Evolutionary conservation across 2,797 vertebrate genomes (phyloP).

Genomic region (Hypotaenidia philippensis): DNA sequence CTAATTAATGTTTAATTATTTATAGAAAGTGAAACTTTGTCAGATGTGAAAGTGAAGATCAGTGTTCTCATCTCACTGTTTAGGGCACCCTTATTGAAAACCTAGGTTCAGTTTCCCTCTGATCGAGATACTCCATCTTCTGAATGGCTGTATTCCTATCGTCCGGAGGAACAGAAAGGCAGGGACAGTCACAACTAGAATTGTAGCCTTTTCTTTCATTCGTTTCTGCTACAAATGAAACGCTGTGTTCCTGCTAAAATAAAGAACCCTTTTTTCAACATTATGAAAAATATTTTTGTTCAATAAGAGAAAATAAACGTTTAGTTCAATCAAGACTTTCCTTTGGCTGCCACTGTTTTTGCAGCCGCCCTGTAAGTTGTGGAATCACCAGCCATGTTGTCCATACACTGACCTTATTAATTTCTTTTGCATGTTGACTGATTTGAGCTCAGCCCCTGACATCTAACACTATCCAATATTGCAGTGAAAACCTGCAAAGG

Average conservation of each 20-base stretch:
- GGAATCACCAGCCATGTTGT: background rate
- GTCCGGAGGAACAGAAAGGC: background rate
- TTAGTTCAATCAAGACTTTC: background rate
- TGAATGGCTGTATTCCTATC: background rate
- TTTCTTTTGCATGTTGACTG: background rate
- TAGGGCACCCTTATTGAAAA: background rate
- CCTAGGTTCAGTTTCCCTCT: background rate
- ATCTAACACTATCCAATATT: constrained; percentile 51
- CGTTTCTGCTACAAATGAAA: background rate
- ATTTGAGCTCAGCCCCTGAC: background rate
- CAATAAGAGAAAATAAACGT: background rate
- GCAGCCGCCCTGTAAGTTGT: background rate
- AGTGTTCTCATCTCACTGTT: background rate
- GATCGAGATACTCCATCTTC: background rate
- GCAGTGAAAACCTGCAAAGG: constrained; percentile 86
- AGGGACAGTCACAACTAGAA: background rate
- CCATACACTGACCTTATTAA: fast-evolving
- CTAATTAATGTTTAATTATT: background rate
- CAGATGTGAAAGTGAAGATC: background rate
- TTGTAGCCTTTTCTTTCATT: background rate
- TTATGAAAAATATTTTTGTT: background rate
- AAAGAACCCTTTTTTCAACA: background rate
- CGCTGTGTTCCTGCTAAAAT: background rate
- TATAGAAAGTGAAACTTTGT: background rate
- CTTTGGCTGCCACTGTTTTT: background rate